Conservation (phyloP, 2,888 invertebrate genomes). For the Stenchaetothrips biformis region DNA sequence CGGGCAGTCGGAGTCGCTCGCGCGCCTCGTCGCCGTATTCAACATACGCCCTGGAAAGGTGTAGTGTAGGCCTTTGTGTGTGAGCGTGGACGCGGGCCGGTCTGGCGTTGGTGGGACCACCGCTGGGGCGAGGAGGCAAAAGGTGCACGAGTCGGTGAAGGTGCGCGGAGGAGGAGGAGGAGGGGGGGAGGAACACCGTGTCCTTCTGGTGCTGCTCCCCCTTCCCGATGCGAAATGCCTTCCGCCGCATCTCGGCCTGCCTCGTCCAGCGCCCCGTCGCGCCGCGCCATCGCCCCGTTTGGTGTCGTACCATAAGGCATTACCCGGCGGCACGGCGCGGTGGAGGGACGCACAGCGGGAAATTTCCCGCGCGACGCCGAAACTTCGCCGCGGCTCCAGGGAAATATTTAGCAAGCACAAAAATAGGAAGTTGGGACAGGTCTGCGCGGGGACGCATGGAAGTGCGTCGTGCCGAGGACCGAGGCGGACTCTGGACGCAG, state of each 20-base stretch:
- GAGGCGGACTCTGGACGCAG: not conserved
- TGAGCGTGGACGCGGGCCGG: too few relatives aligned
- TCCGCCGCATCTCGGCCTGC: not conserved
- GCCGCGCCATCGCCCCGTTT: not conserved
- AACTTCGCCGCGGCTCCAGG: too few relatives aligned
- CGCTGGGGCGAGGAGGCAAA: not conserved
- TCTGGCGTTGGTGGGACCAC: not conserved
- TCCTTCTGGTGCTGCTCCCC: not conserved
- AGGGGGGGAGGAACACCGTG: not conserved
- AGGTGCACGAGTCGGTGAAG: not conserved
- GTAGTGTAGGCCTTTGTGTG: too few relatives aligned
- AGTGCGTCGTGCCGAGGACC: not conserved
- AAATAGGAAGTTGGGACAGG: too few relatives aligned
- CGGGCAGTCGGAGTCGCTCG: too few relatives aligned
- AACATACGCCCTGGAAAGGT: too few relatives aligned
- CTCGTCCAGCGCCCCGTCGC: not conserved
- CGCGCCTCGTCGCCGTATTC: too few relatives aligned
- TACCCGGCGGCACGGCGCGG: not conserved
- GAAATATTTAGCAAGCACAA: too few relatives aligned
- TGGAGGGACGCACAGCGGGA: not conserved
- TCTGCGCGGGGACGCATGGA: not conserved
- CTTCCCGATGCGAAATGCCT: constrained; percentile 22
- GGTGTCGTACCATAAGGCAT: not conserved
- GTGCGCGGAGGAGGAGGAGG: not conserved
- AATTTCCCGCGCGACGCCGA: too few relatives aligned